Evolutionary conservation across 2,113 vertebrate species (phyloP).

Genomic region (Brachionichthys hirsutus): DNA sequence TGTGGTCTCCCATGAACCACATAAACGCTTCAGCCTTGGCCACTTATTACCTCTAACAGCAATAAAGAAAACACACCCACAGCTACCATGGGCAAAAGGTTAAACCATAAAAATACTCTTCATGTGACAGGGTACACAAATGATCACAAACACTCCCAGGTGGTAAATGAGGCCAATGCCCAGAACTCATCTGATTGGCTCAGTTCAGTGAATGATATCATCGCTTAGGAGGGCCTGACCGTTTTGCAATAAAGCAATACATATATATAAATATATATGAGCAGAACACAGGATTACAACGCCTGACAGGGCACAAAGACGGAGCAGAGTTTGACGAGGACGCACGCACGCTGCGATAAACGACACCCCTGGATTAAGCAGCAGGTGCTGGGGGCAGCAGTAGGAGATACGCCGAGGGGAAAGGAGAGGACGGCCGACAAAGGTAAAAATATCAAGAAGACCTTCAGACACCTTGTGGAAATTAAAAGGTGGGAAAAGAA

Average conservation of each 20-base stretch:
- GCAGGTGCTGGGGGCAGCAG: background rate
- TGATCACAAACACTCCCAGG: conserved; percentile 33
- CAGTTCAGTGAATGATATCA: conserved; percentile 42
- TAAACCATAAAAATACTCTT: conserved; percentile 57
- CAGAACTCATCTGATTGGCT: conserved; percentile 64
- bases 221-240: conserved; percentile 29
- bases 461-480: background rate
- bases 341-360: background rate
- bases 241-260: conserved; percentile 40
- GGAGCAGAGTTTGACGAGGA: background rate
- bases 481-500: background rate
- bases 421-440: background rate
- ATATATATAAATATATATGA: conserved; percentile 35
- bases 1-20: conserved; percentile 61
- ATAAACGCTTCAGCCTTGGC: conserved; percentile 52
- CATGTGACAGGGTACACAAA: conserved; percentile 41
- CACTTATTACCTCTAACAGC: conserved; percentile 65
- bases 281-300: conserved; percentile 6
- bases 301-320: background rate
- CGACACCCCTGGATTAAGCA: conserved; percentile 2
- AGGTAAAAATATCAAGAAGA: conserved; percentile 1
- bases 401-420: background rate
- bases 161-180: conserved; percentile 43
- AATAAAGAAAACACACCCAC: conserved; percentile 63
- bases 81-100: conserved; percentile 65